Percentiles rank a stretch among this genome's conserved stretches.
Evolutionary conservation across 2,113 vertebrate genomes (phyloP).

Genomic region (Heloderma charlesbogerti): DNA sequence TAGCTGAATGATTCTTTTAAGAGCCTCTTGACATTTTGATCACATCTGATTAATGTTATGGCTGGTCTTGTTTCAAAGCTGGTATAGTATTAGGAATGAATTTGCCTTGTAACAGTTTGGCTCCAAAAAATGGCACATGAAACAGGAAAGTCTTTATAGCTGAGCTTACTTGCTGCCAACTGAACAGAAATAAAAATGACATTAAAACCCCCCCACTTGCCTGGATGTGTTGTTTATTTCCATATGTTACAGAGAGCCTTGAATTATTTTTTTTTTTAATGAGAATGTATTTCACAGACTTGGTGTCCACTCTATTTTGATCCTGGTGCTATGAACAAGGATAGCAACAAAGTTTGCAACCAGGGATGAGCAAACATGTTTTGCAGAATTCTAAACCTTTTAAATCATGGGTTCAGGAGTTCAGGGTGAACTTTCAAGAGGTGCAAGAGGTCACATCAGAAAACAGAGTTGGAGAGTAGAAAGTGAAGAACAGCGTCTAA

Average conservation of each 20-base stretch:
- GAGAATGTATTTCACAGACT: conserved; percentile 16
- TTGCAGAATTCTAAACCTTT: conserved; percentile 31
- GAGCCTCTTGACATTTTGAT: conserved; percentile 62
- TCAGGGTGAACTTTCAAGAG: conserved; percentile 44
- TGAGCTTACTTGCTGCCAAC: conserved; percentile 45
- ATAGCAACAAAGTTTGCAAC: conserved; percentile 30
- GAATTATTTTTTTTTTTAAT: neutral
- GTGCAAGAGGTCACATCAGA: conserved; percentile 32
- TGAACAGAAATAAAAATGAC: conserved; percentile 49
- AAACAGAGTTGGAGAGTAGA: neutral
- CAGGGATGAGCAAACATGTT: neutral
- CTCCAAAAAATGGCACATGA: conserved; percentile 56
- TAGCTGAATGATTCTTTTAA: conserved; percentile 67
- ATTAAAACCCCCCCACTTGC: conserved; percentile 35
- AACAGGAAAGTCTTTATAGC: conserved; percentile 67
- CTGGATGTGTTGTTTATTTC: conserved; percentile 56
- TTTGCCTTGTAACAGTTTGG: conserved; percentile 64
- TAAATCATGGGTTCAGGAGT: neutral
- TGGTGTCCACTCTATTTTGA: conserved; percentile 33
- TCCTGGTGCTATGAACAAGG: conserved; percentile 3
- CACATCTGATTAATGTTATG: conserved; percentile 48
- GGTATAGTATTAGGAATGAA: conserved; percentile 51
- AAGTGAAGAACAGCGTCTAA: conserved; percentile 7
- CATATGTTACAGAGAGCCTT: conserved; percentile 24
- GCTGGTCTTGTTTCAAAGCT: conserved; percentile 43